Conservation (phyloP, 2,797 vertebrate species). For the Smutsia temminckii region DNA sequence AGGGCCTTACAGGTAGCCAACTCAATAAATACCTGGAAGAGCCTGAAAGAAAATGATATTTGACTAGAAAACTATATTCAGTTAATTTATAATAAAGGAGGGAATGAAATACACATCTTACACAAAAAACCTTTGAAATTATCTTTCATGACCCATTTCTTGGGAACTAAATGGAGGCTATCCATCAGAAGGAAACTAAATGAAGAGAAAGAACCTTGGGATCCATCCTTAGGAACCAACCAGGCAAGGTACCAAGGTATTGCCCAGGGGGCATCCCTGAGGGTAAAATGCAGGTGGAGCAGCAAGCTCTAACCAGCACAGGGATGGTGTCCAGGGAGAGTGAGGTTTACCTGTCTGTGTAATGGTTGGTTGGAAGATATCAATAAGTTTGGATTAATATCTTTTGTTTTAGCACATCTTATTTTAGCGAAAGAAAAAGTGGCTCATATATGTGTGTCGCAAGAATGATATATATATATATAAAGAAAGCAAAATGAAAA, state of each 20-base stretch:
- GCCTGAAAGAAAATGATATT: background rate
- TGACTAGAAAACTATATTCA: background rate
- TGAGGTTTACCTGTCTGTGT: background rate
- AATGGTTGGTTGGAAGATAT: background rate
- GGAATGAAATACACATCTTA: background rate
- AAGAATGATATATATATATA: background rate
- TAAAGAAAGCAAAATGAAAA: background rate
- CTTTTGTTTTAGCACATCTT: background rate
- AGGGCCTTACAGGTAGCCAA: background rate
- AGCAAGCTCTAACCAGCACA: background rate
- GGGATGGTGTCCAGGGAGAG: too few species aligned
- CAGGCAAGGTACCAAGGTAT: background rate
- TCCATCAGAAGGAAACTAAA: background rate
- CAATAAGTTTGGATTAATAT: background rate
- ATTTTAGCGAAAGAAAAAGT: background rate
- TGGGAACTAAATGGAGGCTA: background rate
- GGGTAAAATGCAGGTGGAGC: background rate
- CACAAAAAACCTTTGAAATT: background rate
- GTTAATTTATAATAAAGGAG: background rate
- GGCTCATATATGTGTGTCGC: background rate
- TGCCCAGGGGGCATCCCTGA: accelerated
- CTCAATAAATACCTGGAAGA: background rate
- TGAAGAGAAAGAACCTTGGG: background rate
- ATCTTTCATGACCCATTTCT: background rate
- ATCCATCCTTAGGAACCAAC: background rate